A percentile compares a stretch with the other conserved stretches of the same genome.
These are phyloP conservation scores for Neocrepidodera transversa DNA, from an alignment of 2,888 invertebrate species.

Conservation along the genomic window DNA sequence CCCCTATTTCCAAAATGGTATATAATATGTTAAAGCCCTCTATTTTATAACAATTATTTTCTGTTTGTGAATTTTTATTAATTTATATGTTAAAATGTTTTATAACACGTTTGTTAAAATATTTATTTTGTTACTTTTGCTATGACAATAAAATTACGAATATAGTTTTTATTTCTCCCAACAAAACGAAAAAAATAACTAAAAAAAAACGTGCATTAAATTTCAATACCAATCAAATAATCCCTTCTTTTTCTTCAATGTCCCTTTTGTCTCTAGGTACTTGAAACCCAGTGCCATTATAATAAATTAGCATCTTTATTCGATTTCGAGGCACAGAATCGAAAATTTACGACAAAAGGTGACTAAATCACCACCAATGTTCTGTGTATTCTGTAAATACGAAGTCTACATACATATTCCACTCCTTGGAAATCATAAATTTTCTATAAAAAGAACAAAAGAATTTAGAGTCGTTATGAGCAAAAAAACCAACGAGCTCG, in stretches of 20 bases:
- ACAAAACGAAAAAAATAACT: too few relatives aligned
- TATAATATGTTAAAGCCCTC: neutral
- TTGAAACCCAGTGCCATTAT: constrained; percentile 16
- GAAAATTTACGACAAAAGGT: constrained; percentile 22
- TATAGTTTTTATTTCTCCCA: too few relatives aligned
- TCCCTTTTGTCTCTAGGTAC: neutral
- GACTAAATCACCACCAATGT: constrained; percentile 17
- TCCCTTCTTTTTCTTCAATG: neutral
- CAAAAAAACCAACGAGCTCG: too few relatives aligned
- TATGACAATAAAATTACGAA: too few relatives aligned
- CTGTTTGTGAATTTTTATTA: neutral
- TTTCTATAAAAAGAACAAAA: too few relatives aligned
- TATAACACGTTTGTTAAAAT: too few relatives aligned
- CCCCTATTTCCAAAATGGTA: too few relatives aligned
- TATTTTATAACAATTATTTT: neutral
- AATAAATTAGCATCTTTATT: constrained; percentile 29
- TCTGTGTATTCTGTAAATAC: constrained; percentile 23
- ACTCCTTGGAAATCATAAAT: constrained; percentile 17
- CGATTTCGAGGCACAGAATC: constrained; percentile 20
- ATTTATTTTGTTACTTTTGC: too few relatives aligned
- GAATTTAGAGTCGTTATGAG: too few relatives aligned
- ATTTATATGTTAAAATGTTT: neutral
- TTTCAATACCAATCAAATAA: constrained; percentile 3
- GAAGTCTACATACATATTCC: constrained; percentile 24
- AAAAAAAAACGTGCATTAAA: neutral